A percentile compares a stretch with the other conserved stretches of the same genome.
phyloP scores from a whole-genome alignment of 92 coral and sea anemone genomes.

The Siderastrea radians region DNA sequence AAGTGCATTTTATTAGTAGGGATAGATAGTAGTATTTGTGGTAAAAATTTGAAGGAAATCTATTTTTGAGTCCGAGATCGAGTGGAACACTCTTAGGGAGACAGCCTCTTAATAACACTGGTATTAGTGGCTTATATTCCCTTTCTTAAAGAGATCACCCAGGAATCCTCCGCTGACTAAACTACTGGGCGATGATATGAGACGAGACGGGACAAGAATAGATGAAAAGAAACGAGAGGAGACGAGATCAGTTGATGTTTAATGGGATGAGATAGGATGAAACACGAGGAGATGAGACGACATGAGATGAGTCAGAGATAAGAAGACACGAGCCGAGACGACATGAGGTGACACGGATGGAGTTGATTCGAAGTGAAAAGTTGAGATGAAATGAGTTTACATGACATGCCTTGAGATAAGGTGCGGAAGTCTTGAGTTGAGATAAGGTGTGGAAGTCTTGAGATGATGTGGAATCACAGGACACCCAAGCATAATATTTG shows the following conservation, averaged over 20 bases:
- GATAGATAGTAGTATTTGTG: too few relatives aligned
- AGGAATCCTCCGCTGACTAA: background rate
- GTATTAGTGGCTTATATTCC: too few relatives aligned
- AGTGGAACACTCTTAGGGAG: too few relatives aligned
- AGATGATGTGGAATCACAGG: too few relatives aligned
- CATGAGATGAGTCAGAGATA: slow-evolving; percentile 15
- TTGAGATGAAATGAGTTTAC: background rate
- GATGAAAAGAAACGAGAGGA: slow-evolving; percentile 8
- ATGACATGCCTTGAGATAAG: slow-evolving; percentile 7
- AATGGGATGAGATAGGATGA: background rate
- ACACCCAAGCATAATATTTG: too few relatives aligned
- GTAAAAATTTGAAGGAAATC: too few relatives aligned
- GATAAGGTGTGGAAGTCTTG: too few relatives aligned
- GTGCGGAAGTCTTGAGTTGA: background rate
- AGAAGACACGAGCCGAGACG: slow-evolving; percentile 3
- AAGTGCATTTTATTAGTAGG: too few relatives aligned
- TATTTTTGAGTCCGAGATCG: too few relatives aligned
- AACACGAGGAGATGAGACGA: slow-evolving; percentile 18
- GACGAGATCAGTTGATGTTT: slow-evolving; percentile 8
- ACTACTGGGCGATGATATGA: slow-evolving; percentile 21
- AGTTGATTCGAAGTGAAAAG: too few relatives aligned
- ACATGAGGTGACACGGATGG: background rate
- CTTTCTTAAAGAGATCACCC: background rate
- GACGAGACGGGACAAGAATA: slow-evolving; percentile 10
- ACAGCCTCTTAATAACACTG: too few relatives aligned